Evolutionary conservation across 2,797 vertebrate species (phyloP), one percentile per base, ranked within the genome.

Genomic region (Thamnophis elegans): DNA sequence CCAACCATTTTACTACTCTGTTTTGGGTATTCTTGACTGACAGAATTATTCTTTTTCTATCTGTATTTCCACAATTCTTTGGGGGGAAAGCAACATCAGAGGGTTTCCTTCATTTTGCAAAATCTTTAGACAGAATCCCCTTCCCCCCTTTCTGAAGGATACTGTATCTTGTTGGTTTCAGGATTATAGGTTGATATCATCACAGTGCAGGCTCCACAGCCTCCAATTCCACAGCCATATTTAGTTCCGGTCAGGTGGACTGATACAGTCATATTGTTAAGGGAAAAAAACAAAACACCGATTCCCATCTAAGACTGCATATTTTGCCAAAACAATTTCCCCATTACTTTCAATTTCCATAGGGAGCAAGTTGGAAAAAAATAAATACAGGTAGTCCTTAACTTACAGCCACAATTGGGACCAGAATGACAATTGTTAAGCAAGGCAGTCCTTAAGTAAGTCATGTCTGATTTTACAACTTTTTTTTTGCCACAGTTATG

Each of bases 201-300:
- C 89, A 98, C 98, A 0, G 98, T 98, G 90, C 98, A 99, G 20
- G 98, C 97, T 0, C 98, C 98, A 0, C 98, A 99, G 47, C 98
- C 98, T 11, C 98, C 98, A 0, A 97, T 97, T 22, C 98, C 98
- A 68, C 98, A 99, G 91, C 97, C 96, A 1, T 97, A 98, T 95
- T 98, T 99, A 3, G 98, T 98, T 36, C 98, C 98, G 18, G 95
- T 95, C 59, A 97, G 95, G 42, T 0, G 1, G 90, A 97, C 95
- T 96, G 26, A 78, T 59, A 60, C 25, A 5, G 93, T 26, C 6
- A 93, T 12, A 18, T 1, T 0, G 92, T 97, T 94, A 97, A 97
- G 96, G 97, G 95, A 97, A 95, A 20, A 91, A 36, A 47, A n/a
- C n/a, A n/a, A n/a, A n/a, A n/a, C 5, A 25, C 0, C 47, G 32